phyloP scores from a whole-genome alignment of 2,797 vertebrate genomes.

The Pseudochaenichthys georgianus region DNA sequence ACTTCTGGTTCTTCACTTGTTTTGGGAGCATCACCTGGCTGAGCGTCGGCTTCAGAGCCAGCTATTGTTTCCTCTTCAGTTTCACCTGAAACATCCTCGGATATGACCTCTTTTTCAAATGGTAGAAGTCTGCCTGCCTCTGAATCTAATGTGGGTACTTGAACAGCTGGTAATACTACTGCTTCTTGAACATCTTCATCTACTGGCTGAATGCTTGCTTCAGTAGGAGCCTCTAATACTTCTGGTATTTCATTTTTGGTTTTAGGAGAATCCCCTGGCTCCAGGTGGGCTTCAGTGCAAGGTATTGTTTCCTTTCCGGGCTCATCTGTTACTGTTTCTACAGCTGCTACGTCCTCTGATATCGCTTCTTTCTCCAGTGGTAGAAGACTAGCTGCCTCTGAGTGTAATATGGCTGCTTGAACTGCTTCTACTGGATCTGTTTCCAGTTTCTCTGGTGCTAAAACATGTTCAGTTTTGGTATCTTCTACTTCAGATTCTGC shows the following conservation, averaged over 20 bases:
- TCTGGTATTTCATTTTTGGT: background rate
- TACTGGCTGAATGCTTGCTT: too few species aligned
- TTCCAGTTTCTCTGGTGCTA: background rate
- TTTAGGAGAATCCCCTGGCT: background rate
- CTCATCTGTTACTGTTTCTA: slow-evolving; percentile 41
- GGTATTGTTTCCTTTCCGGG: background rate
- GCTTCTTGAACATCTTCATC: background rate
- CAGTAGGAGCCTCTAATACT: too few species aligned
- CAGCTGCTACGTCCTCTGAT: background rate
- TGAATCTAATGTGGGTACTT: slow-evolving; percentile 9
- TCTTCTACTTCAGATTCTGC: background rate
- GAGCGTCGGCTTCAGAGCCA: background rate
- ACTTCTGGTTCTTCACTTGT: too few species aligned
- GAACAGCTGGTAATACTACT: slow-evolving; percentile 21
- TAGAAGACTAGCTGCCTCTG: background rate
- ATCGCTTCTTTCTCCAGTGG: slow-evolving; percentile 38
- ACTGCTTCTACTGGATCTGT: slow-evolving; percentile 3
- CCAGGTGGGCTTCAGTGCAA: background rate
- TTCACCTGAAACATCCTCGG: slow-evolving; percentile 27
- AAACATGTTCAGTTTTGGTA: background rate
- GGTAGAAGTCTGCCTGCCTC: background rate
- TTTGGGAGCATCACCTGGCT: background rate
- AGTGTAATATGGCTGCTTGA: slow-evolving; percentile 18
- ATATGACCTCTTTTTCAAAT: slow-evolving; percentile 1
- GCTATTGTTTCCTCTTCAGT: background rate